Evolutionary conservation across 2,888 invertebrate species (phyloP).

Genomic region (Empis livida): DNA sequence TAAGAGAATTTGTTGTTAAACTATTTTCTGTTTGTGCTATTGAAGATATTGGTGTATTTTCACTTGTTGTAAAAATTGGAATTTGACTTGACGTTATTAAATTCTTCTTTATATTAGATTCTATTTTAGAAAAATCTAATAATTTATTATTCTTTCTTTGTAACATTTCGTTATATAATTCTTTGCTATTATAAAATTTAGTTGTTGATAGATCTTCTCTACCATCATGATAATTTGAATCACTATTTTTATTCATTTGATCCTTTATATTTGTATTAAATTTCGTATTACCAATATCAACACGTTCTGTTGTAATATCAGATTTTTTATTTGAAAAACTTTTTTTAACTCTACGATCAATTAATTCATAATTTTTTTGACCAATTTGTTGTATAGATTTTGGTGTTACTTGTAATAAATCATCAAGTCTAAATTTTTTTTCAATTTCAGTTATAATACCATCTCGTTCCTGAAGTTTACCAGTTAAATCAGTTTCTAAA

Average conservation of each 20-base stretch:
- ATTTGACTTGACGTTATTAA: no score
- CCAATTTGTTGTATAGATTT: neutral
- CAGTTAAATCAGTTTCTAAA: slow-evolving; percentile 9
- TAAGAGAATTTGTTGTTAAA: no score
- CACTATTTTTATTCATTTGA: neutral
- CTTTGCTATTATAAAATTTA: slow-evolving; percentile 36
- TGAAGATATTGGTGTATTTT: no score
- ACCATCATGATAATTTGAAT: slow-evolving; percentile 9
- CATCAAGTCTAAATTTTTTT: slow-evolving; percentile 29
- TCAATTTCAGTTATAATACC: slow-evolving; percentile 35
- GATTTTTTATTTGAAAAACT: slow-evolving; percentile 20
- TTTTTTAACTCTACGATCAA: slow-evolving; percentile 34
- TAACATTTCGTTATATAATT: slow-evolving; percentile 34
- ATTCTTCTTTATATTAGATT: no score
- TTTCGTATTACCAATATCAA: slow-evolving; percentile 34
- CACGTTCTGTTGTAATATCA: slow-evolving; percentile 23
- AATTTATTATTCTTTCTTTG: no score
- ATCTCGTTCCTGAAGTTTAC: slow-evolving; percentile 31
- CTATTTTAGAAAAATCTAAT: no score
- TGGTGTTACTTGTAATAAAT: slow-evolving; percentile 14
- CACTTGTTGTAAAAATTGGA: no score
- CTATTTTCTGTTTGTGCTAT: no score
- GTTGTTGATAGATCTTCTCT: slow-evolving; percentile 35
- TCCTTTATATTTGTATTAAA: slow-evolving; percentile 24
- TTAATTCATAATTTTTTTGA: slow-evolving; percentile 18